Evolutionary conservation across 2,888 invertebrate genomes (phyloP).

Genomic region (Noctua comes): DNA sequence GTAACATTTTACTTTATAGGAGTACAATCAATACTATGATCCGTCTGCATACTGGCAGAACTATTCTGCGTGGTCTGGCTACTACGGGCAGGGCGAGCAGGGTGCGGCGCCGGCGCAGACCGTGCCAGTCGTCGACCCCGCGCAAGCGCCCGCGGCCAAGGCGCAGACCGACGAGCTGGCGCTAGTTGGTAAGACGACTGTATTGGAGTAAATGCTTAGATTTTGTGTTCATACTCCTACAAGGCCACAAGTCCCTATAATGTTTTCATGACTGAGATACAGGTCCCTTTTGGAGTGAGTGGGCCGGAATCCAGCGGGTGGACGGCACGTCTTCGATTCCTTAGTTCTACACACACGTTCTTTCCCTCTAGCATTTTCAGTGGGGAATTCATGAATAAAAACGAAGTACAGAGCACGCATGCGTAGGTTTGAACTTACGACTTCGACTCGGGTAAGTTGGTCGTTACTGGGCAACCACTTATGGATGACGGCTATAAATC

Average conservation of each 20-base stretch:
- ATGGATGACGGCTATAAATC: background rate
- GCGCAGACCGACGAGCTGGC: conserved; percentile 92
- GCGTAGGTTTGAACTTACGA: background rate
- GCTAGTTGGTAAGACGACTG: conserved; percentile 91
- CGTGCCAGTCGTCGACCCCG: conserved; percentile 70
- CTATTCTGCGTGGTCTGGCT: conserved; percentile 95
- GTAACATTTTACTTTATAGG: conserved; percentile 80
- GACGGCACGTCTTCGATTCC: background rate
- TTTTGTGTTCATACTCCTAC: background rate
- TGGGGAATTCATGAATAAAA: background rate
- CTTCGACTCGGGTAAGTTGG: background rate
- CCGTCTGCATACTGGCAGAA: conserved; percentile 96
- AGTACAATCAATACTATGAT: conserved; percentile 95
- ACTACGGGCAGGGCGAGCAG: conserved; percentile 93
- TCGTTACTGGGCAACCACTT: background rate
- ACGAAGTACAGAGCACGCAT: background rate
- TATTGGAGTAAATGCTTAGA: background rate
- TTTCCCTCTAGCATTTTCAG: background rate
- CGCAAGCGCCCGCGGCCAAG: conserved; percentile 77
- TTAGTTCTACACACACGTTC: background rate
- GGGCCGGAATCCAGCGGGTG: background rate
- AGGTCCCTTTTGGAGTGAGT: background rate
- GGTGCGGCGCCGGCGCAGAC: conserved; percentile 79
- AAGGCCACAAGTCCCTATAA: background rate
- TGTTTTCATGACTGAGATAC: background rate